Conservation (phyloP, 2,797 vertebrate species). For the Oreochromis grahami region DNA sequence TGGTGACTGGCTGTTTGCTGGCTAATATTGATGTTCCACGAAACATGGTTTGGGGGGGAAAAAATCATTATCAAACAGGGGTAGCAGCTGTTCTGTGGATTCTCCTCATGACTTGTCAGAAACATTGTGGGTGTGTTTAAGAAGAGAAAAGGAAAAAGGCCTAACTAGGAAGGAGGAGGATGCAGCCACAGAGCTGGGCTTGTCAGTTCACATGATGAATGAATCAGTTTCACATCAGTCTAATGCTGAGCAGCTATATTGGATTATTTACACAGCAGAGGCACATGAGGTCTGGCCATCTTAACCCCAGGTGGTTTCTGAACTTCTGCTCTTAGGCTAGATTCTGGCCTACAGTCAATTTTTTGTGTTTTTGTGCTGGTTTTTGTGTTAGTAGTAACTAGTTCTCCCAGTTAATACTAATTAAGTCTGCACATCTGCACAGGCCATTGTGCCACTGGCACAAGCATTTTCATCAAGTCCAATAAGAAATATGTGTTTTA, state of each 20-base stretch:
- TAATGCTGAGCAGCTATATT: constrained; percentile 72
- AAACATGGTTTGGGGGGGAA: background rate
- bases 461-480: background rate
- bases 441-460: background rate
- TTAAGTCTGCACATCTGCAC: background rate
- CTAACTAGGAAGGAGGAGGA: constrained; percentile 14
- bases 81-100: constrained; percentile 28
- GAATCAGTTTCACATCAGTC: constrained; percentile 75
- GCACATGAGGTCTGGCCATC: constrained; percentile 57
- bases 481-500: background rate
- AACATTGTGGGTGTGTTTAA: constrained; percentile 21
- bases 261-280: constrained; percentile 76
- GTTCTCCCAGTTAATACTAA: constrained; percentile 9
- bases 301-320: constrained; percentile 57
- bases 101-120: constrained; percentile 30
- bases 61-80: background rate
- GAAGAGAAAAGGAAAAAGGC: background rate
- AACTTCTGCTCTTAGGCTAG: constrained; percentile 48
- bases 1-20: background rate
- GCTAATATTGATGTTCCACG: background rate
- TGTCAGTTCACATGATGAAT: constrained; percentile 78
- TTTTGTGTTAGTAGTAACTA: constrained; percentile 1
- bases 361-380: constrained; percentile 30
- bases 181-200: constrained; percentile 18
- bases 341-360: constrained; percentile 59